phyloP scores from a whole-genome alignment of 2,113 vertebrate genomes.

The Epinephelus fuscoguttatus region DNA sequence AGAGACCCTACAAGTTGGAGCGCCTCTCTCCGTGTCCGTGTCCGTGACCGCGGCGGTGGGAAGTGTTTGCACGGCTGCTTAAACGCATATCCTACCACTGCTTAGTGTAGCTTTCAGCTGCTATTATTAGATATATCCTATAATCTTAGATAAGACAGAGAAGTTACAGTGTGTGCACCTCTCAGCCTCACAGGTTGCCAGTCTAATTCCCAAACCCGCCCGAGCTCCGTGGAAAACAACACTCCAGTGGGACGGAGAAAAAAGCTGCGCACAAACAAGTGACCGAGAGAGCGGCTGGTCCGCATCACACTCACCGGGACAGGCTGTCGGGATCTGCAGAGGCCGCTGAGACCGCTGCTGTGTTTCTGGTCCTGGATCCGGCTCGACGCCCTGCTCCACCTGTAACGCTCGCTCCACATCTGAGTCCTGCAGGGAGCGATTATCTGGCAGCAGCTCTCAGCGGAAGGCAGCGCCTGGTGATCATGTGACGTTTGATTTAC shows the following conservation, averaged over 20 bases:
- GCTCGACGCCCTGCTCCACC: conserved; percentile 54
- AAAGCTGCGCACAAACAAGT: conserved; percentile 41
- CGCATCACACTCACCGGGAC: conserved; percentile 47
- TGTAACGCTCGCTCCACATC: conserved; percentile 55
- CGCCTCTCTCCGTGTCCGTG: not conserved
- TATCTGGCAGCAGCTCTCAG: conserved; percentile 9
- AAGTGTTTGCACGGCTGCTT: conserved; percentile 16
- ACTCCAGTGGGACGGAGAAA: not conserved
- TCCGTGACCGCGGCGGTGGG: not conserved
- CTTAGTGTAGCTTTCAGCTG: conserved; percentile 41
- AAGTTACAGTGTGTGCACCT: conserved; percentile 41
- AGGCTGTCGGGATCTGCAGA: not conserved
- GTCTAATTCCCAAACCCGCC: conserved; percentile 33
- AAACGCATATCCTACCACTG: conserved; percentile 41
- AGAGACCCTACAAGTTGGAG: conserved; percentile 7
- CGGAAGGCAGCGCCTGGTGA: conserved; percentile 21
- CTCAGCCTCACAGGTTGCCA: conserved; percentile 14
- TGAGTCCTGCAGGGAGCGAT: conserved; percentile 53
- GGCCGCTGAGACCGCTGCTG: not conserved
- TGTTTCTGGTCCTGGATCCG: not conserved
- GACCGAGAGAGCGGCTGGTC: not conserved
- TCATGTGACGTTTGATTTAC: conserved; percentile 61
- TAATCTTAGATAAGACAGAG: conserved; percentile 66
- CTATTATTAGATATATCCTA: conserved; percentile 75
- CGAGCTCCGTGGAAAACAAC: conserved; percentile 19